Evolutionary conservation across 2,888 invertebrate species (phyloP).

Genomic region (Mylabris sibirica): DNA sequence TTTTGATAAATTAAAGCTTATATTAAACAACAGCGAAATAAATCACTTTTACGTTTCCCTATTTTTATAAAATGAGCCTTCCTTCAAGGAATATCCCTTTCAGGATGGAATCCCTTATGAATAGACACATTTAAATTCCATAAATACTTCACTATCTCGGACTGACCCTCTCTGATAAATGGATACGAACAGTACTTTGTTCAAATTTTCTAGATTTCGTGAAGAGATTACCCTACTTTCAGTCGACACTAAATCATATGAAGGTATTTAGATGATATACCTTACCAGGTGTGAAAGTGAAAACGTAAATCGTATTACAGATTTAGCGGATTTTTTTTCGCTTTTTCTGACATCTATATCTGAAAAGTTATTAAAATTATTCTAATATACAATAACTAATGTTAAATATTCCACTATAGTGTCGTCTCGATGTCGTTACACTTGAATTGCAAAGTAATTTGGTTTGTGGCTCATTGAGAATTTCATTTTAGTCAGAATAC

Average conservation of each 20-base stretch:
- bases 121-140: slow-evolving; percentile 14
- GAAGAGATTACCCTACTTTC: not conserved
- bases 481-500: not conserved
- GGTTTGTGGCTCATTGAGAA: slow-evolving; percentile 1
- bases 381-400: no score
- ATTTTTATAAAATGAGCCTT: not conserved
- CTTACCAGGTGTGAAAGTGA: not conserved
- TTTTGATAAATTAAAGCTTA: no score
- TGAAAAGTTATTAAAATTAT: not conserved
- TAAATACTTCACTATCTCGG: slow-evolving; percentile 26
- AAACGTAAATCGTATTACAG: slow-evolving; percentile 1
- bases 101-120: not conserved
- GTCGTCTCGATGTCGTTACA: not conserved
- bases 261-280: not conserved
- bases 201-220: not conserved
- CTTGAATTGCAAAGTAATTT: not conserved
- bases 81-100: not conserved
- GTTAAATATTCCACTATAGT: no score
- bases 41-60: not conserved
- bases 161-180: not conserved
- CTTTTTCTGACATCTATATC: not conserved
- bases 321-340: not conserved
- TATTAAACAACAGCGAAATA: not conserved
- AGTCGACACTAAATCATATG: not conserved
- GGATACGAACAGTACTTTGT: not conserved